Base-by-base conservation (phyloP, 2,797 vertebrate species). In the Brotogeris chrysoptera region DNA sequence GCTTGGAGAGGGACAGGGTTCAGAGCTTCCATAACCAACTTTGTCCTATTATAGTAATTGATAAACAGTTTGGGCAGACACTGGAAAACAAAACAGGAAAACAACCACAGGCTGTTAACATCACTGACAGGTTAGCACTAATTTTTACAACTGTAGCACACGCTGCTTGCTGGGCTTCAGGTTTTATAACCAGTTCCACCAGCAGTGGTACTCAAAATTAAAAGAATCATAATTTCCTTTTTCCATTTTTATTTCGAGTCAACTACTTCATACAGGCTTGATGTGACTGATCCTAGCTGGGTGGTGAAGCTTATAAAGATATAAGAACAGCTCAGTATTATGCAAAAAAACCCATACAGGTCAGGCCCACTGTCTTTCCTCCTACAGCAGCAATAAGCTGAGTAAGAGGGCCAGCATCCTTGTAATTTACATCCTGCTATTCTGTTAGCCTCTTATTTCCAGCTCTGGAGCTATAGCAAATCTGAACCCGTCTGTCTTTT, bases 1-100 rank as follows among this genome's bases (percentile, higher is more conserved):
- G 3, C 1, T 0, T 25, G 39, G 30, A 16, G 6, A 36, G 9
- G 4, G 18, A 53, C 20, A 59, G 14, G 19, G 4, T 39, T 70
- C 19, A 49, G 23, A 79, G 14, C 13, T 87, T 74, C 10, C 47
- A 53, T 50, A 55, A 50, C 4, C 6, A 63, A 32, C 12, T 49
- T 60, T 47, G 46, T 68, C 13, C 23, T 7, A 13, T n/a, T 43
- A 78, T 71, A 83, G 66, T 0, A 23, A 39, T 9, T 57, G 18
- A 57, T 66, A 66, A 80, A 52, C 24, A 55, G 21, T 43, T 12
- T 39, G 13, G 44, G 21, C 32, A 69, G 44, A 92, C 71, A 82
- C 12, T 7, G 47, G 27, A 69, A 15, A 80, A 55, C 5, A 60
- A 64, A 69, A 16, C 14, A 64, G 18, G 43, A 74, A 92, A 81